Evolutionary conservation across 2,113 vertebrate genomes (phyloP).

Genomic region (Corythornis madagascariensis): DNA sequence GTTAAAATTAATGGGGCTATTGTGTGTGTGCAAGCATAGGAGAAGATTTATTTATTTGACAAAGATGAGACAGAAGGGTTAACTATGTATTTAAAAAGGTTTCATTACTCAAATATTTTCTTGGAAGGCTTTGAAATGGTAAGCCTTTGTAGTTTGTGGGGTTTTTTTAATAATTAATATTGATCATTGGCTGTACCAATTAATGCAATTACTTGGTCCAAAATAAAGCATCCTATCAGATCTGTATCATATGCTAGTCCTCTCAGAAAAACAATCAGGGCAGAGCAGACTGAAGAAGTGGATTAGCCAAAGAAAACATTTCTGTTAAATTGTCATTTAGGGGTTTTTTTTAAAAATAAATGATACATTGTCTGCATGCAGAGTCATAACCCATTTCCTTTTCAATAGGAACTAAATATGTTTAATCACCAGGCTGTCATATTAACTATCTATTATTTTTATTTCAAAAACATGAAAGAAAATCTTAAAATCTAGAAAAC

Average conservation of each 20-base stretch:
- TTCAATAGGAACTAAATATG: constrained; percentile 54
- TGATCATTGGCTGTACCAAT: constrained; percentile 31
- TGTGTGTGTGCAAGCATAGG: background rate
- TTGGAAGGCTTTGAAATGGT: constrained; percentile 38
- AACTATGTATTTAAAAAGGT: background rate
- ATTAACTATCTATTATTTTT: constrained; percentile 57
- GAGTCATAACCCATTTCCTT: constrained; percentile 63
- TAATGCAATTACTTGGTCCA: constrained; percentile 46
- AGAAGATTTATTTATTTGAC: background rate
- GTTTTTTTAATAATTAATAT: constrained; percentile 18
- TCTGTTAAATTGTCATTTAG: constrained; percentile 5
- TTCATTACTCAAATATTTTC: constrained; percentile 4
- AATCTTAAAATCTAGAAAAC: constrained; percentile 15
- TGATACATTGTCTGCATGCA: background rate
- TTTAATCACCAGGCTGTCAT: constrained; percentile 56
- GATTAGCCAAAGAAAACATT: constrained; percentile 50
- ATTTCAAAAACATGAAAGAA: constrained; percentile 34
- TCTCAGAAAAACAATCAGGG: constrained; percentile 39
- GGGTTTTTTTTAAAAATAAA: background rate
- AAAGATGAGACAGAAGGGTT: constrained; percentile 23
- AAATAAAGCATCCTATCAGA: constrained; percentile 36
- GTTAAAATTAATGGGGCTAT: background rate
- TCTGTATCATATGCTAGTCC: constrained; percentile 1
- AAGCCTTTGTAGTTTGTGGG: background rate
- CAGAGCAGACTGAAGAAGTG: constrained; percentile 21